Evolutionary conservation across 1,140 invertebrate genomes (phyloP), one percentile per base, ranked within the genome.

Genomic region (Drosophila pseudoobscura): DNA sequence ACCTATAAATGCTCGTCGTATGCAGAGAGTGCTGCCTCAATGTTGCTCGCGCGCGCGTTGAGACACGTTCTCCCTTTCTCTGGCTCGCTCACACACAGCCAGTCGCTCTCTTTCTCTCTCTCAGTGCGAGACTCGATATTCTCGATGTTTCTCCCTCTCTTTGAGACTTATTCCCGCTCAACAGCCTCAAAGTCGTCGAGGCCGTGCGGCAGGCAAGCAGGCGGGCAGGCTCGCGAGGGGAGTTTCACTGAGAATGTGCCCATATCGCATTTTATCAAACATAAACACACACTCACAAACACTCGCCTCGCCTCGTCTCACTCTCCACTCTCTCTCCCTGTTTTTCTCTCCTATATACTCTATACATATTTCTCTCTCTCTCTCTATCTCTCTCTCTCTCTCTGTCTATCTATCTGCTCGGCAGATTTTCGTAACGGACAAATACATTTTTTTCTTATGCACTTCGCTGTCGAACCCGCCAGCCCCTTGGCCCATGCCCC

Each of bases 181-280:
- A 59, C 72, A 75, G 72, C 66, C 66, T 39, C 35, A 39, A 39
- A 39, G 35, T 39, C 4, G 35, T 39, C 11, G 35, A 39, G 35
- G 35, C 35, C 11, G 35, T 2, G 7, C 29, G 35, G 35, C 35
- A 13, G 11, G 35, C 31, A 9, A 8, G 31, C 31, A 35, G 29
- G 29, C 31, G 9, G 29, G 29, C 29, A 11, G 56, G 24, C 44
- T 43, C 53, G 77, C 66, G 57, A 71, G 62, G 78, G 82, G 70
- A 80, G 78, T 88, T 82, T 78, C 52, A 74, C 74, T 58, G 82
- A 70, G 64, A 78, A 88, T 88, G 83, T 88, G 84, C 84, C 84
- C 83, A 88, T 88, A 88, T 88, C 83, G 84, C 84, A 88, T 88
- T 88, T 88, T 88, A 88, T 88, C 83, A 88, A 88, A 88, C 78